Percentiles rank a stretch among this genome's conserved stretches.
Evolutionary conservation across 2,888 invertebrate genomes (phyloP).

Genomic region (Gastracanthus pulcherrimus): DNA sequence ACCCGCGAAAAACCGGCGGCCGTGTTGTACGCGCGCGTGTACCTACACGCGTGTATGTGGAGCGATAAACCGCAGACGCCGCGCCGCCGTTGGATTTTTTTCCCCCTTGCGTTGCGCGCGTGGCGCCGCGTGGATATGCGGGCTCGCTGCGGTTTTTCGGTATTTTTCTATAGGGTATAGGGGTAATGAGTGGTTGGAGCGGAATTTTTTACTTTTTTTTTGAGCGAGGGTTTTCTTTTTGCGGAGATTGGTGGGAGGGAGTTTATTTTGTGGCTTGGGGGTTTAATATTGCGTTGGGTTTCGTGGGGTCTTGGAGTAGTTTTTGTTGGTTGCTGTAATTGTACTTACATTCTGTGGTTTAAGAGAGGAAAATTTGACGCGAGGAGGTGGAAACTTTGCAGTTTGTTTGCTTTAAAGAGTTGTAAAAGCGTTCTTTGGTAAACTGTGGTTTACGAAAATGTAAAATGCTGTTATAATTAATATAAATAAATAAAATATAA

Average conservation of each 20-base stretch:
- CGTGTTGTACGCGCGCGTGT: too few species aligned
- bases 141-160: not conserved
- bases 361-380: too few species aligned
- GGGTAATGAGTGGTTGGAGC: not conserved
- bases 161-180: not conserved
- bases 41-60: constrained; percentile 1
- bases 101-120: not conserved
- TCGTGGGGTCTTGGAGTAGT: not conserved
- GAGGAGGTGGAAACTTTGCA: too few species aligned
- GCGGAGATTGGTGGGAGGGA: not conserved
- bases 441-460: too few species aligned
- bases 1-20: constrained; percentile 26
- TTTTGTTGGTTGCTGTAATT: too few species aligned
- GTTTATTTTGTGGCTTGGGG: not conserved
- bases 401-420: too few species aligned
- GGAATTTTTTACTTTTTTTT: not conserved
- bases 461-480: too few species aligned
- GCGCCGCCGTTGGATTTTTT: not conserved
- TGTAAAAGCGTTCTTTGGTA: too few species aligned
- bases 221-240: not conserved
- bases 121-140: too few species aligned
- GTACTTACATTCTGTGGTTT: too few species aligned
- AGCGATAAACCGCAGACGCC: constrained; percentile 34
- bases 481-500: too few species aligned
- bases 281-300: not conserved